These are phyloP conservation scores for Lasiommata megera DNA, from an alignment of 2,888 invertebrate genomes.

Conservation along the genomic window DNA sequence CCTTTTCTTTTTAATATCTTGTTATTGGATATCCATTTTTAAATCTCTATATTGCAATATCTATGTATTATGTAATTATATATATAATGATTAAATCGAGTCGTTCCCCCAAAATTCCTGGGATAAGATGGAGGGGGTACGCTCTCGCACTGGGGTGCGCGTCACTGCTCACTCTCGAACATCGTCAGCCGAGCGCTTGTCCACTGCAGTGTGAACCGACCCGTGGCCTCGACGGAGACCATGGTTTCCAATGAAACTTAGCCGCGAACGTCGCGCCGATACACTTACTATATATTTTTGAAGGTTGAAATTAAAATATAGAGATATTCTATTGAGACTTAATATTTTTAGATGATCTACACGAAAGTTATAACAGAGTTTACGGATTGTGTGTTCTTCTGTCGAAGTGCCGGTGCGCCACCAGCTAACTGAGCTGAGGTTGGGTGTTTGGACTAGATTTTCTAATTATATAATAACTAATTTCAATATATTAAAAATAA, in stretches of 20 bases:
- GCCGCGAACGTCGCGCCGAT: background rate
- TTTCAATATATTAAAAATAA: no score
- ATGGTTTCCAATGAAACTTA: background rate
- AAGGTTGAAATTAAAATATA: background rate
- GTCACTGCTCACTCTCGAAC: background rate
- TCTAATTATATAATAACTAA: no score
- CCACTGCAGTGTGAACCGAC: background rate
- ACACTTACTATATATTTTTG: background rate
- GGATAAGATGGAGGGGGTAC: no score
- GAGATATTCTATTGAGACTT: background rate
- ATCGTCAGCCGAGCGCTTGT: background rate
- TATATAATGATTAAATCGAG: no score
- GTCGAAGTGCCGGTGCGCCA: background rate
- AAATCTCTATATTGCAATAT: no score
- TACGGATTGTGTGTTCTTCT: background rate
- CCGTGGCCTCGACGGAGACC: background rate
- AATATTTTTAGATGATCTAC: slow-evolving; percentile 9
- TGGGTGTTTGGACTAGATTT: no score
- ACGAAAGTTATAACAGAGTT: background rate
- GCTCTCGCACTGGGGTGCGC: no score
- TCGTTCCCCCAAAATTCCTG: no score
- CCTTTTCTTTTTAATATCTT: no score
- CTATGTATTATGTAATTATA: no score
- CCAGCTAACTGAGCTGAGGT: no score
- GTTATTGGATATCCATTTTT: no score